These are phyloP conservation scores for Musca domestica DNA, from an alignment of 1,140 invertebrate genomes.

Conservation along the genomic window DNA sequence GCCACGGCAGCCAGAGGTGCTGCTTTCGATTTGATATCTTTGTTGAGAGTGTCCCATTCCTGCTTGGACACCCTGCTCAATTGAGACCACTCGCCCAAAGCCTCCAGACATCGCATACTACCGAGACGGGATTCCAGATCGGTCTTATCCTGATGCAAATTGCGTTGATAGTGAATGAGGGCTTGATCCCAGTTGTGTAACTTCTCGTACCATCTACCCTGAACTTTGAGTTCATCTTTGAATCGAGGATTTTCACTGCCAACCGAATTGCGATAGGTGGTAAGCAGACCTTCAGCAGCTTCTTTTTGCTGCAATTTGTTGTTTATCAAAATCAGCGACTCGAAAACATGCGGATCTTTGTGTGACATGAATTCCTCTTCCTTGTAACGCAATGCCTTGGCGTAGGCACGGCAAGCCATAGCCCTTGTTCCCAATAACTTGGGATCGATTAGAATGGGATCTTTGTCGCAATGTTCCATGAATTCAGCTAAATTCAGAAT, in stretches of 20 bases:
- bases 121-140: slow-evolving; percentile 86
- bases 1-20: slow-evolving; percentile 90
- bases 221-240: slow-evolving; percentile 64
- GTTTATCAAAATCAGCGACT: slow-evolving; percentile 94
- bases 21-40: slow-evolving; percentile 77
- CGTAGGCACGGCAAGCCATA: slow-evolving; percentile 82
- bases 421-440: slow-evolving; percentile 78
- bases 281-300: slow-evolving; percentile 91
- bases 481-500: slow-evolving; percentile 98
- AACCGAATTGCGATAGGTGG: slow-evolving; percentile 70
- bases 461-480: slow-evolving; percentile 98
- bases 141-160: slow-evolving; percentile 60
- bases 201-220: slow-evolving; percentile 98
- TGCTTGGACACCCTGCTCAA: slow-evolving; percentile 72
- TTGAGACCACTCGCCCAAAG: slow-evolving; percentile 93
- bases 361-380: slow-evolving; percentile 88
- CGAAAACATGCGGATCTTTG: slow-evolving; percentile 74
- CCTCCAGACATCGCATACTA: slow-evolving; percentile 95
- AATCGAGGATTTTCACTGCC: slow-evolving; percentile 7
- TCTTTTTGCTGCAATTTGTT: slow-evolving; percentile 99
- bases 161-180: slow-evolving; percentile 77
- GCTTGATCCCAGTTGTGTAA: slow-evolving; percentile 98
- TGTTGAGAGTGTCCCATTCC: slow-evolving; percentile 70
- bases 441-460: slow-evolving; percentile 86
- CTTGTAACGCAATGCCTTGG: slow-evolving; percentile 98